Evolutionary conservation across 2,888 invertebrate species (phyloP).

Genomic region (Eupithecia exiguata): DNA sequence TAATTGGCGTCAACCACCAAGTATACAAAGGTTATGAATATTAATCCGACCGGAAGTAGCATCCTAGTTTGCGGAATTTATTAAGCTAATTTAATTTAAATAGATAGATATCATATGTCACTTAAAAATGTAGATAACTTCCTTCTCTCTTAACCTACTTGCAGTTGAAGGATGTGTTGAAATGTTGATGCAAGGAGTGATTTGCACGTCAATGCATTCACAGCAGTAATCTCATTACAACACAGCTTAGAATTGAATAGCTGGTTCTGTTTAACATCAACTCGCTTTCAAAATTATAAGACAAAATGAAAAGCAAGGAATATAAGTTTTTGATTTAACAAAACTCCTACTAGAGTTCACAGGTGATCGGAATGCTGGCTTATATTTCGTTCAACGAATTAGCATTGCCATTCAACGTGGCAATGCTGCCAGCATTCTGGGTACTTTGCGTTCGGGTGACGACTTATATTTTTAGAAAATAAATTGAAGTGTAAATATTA

Average conservation of each 20-base stretch:
- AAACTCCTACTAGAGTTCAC: too few relatives aligned
- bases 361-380: too few relatives aligned
- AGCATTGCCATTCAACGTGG: too few relatives aligned
- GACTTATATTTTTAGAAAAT: too few relatives aligned
- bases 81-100: slow-evolving; percentile 5
- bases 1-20: slow-evolving; percentile 6
- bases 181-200: slow-evolving; percentile 16
- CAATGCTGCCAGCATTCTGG: too few relatives aligned
- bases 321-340: too few relatives aligned
- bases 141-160: slow-evolving; percentile 20
- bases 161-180: slow-evolving; percentile 16
- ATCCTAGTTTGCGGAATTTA: slow-evolving; percentile 15
- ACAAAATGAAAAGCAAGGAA: background rate
- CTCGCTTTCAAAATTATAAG: background rate
- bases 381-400: too few relatives aligned
- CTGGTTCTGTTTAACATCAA: background rate
- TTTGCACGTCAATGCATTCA: slow-evolving; percentile 19
- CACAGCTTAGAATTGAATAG: background rate
- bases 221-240: slow-evolving; percentile 16
- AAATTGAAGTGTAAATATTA: too few relatives aligned
- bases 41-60: slow-evolving; percentile 13
- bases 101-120: slow-evolving; percentile 19
- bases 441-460: too few relatives aligned
- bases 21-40: slow-evolving; percentile 11
- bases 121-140: slow-evolving; percentile 9